phyloP scores from a whole-genome alignment of 1,140 invertebrate species.

The Gryon sp. region DNA sequence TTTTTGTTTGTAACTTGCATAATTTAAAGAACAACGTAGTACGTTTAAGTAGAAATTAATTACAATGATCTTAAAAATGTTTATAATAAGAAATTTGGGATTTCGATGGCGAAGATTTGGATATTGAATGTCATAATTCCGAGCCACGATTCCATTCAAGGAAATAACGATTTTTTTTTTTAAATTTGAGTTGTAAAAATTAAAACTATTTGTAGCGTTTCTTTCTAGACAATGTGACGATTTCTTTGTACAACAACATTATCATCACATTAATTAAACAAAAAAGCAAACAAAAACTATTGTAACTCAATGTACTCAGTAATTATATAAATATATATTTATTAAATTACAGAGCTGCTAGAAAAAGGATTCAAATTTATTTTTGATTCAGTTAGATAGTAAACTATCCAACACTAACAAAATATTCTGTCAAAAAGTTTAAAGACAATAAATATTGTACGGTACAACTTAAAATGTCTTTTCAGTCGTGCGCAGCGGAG shows the following conservation, averaged over 20 bases:
- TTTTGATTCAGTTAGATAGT: neutral
- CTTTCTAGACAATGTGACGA: neutral
- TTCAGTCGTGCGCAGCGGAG: too few relatives aligned
- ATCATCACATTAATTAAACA: constrained; percentile 41
- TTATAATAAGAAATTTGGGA: neutral
- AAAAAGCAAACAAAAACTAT: too few relatives aligned
- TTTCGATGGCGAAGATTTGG: neutral
- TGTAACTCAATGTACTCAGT: constrained; percentile 42
- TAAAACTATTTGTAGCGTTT: too few relatives aligned
- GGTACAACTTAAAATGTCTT: too few relatives aligned
- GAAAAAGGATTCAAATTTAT: constrained; percentile 53
- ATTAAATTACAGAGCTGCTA: constrained; percentile 20
- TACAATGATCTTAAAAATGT: neutral
- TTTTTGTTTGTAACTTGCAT: too few relatives aligned
- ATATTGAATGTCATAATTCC: constrained; percentile 9
- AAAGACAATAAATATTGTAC: too few relatives aligned
- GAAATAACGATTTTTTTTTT: neutral
- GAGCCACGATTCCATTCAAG: constrained; percentile 19
- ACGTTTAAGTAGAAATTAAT: too few relatives aligned
- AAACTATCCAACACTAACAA: neutral
- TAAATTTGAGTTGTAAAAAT: neutral
- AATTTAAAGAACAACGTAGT: too few relatives aligned
- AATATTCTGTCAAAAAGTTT: too few relatives aligned
- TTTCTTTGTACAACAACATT: constrained; percentile 28
- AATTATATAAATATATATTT: constrained; percentile 41